Base-by-base conservation (phyloP, 2,113 vertebrate genomes). In the Synchiropus splendidus region DNA sequence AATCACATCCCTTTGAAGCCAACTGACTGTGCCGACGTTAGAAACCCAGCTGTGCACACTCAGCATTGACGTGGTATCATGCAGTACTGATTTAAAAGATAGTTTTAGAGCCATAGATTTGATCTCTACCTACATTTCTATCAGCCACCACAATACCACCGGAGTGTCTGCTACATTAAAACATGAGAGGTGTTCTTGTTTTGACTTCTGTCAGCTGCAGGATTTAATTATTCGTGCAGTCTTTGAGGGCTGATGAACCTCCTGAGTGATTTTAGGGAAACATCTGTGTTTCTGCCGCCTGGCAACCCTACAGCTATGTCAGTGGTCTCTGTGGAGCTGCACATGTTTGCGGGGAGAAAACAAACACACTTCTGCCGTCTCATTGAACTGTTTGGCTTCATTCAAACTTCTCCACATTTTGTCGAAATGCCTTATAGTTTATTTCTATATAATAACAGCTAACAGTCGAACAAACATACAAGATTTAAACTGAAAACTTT, bases 151-250 rank as follows among this genome's bases (percentile, higher is more conserved):
- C n/a, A n/a, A n/a, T n/a, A n/a, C n/a, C 21, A 27, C 21, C 4
- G 21, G 21, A 27, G 21, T 5, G 21, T 8, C 4, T 27, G 21
- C 8, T 27, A 8, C 21, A 27, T 27, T 27, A 4, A 50, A 71
- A 53, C 2, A 16, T 41, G 9, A 49, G 31, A 6, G 1, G 35
- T 6, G 36, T 37, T 49, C 39, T 45, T 45, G 61, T 46, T 75
- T 61, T 69, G 68, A 65, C 72, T 64, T 57, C 39, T 32, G 6
- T 53, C 42, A 3, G 45, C 32, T 10, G 58, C 51, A 50, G 42
- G 37, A 51, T 57, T 67, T 65, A 73, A 73, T 67, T 71, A 69
- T 63, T 53, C n/a, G 34, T 46, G 49, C 54, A 38, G 61, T 52
- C 58, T 39, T 58, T 48, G 54, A 49, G 35, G 30, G 55, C 27